Base-by-base conservation (phyloP, 2,113 vertebrate genomes). In the Ivindomyrus marchei region DNA sequence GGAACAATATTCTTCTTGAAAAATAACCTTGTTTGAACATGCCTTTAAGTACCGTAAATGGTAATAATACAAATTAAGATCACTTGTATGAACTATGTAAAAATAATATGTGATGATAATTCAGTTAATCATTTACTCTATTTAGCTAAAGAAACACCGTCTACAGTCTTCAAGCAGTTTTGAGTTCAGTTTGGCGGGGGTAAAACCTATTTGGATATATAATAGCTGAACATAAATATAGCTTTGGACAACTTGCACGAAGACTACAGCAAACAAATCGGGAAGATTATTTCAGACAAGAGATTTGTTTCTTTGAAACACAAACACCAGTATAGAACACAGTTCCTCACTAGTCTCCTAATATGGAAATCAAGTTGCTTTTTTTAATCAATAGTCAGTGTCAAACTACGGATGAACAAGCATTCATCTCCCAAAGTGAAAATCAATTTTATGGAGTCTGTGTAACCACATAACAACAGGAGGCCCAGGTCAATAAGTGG, bases 381-480 rank as follows among this genome's bases (percentile, higher is more conserved):
- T 87, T 56, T 50, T 45, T 17, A 83, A 87, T 90, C 80, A n/a
- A 87, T 86, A 85, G 3, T 66, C 42, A 50, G 45, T 86, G 83
- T 84, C 27, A 90, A 87, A 90, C 85, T 49, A 87, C 11, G 15
- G 56, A 17, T 47, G 56, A 70, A 50, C 50, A 56, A 46, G 13
- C 50, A 62, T 90, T 90, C 39, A 77, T 53, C 36, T 70, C 66
- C 47, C 88, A 89, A 89, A 89, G 74, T 50, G 74, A 42, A 88
- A 90, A 90, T 90, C 89, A 50, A 90, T 90, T 80, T 87, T 53
- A 86, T 88, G 46, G 70, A 19, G 15, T 27, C 88, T 46, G 62
- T 66, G 36, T 66, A 77, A 66, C 56, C 42, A 66, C 62, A 46
- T n/a, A 52, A 89, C 45, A 53, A 66, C 62, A 70, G 10, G 10